phyloP scores from a whole-genome alignment of 2,113 vertebrate genomes.

The Amblyornis subalaris region DNA sequence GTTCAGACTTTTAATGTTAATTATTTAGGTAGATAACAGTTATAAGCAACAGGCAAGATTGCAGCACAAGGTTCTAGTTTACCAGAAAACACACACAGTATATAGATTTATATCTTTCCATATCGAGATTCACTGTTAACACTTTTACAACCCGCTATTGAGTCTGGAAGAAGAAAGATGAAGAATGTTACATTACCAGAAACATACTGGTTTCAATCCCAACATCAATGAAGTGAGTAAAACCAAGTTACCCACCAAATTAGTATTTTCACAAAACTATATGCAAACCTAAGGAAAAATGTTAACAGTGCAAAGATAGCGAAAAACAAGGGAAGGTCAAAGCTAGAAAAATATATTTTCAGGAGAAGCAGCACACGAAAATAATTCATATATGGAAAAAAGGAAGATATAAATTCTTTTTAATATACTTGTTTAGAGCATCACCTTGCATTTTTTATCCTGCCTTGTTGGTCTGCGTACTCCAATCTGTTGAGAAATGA shows the following conservation, averaged over 20 bases:
- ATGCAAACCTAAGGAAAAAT: neutral
- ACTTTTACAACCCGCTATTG: fast-evolving
- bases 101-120: neutral
- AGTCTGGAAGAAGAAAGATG: neutral
- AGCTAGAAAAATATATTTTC: neutral
- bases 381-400: neutral
- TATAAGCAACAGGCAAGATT: neutral
- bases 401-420: neutral
- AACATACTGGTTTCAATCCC: neutral
- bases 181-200: neutral
- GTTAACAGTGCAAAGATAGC: neutral
- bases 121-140: neutral
- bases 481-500: slow-evolving; percentile 72
- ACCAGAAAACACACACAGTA: neutral
- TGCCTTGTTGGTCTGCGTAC: slow-evolving; percentile 89
- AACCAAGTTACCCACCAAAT: neutral
- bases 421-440: neutral
- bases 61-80: neutral
- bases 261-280: neutral
- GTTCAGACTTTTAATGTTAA: neutral
- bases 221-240: neutral
- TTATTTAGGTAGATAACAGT: neutral
- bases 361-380: neutral
- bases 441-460: slow-evolving; percentile 98
- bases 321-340: neutral